These are phyloP conservation scores for Drosophila willistoni DNA, from an alignment of 1,140 invertebrate species.

Conservation along the genomic window DNA sequence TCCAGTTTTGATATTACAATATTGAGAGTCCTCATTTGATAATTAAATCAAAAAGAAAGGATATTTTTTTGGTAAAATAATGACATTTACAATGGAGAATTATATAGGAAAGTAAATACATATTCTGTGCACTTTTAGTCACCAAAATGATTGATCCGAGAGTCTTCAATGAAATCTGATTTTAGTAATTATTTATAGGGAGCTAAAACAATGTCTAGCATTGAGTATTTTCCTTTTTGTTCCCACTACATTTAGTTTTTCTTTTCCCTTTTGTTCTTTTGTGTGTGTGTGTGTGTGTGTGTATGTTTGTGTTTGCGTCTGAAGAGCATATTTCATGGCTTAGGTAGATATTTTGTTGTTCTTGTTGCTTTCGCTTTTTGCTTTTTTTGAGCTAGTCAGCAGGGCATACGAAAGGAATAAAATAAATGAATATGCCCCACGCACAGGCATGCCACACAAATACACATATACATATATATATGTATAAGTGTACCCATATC, in stretches of 20 bases:
- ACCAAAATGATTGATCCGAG: too few species aligned
- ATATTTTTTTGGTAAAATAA: too few species aligned
- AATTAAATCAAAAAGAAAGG: too few species aligned
- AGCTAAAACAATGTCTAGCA: too few species aligned
- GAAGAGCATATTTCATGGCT: conserved; percentile 69
- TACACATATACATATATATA: conserved; percentile 11
- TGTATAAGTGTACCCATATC: neutral
- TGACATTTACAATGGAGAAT: too few species aligned
- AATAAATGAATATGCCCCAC: conserved; percentile 74
- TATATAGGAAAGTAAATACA: too few species aligned
- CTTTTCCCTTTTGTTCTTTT: neutral
- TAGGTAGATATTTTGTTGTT: conserved; percentile 56
- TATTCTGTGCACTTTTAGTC: too few species aligned
- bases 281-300: neutral
- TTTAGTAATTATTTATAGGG: too few species aligned
- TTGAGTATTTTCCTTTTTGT: neutral
- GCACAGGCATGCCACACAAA: conserved; percentile 59
- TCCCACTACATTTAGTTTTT: neutral
- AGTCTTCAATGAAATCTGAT: too few species aligned
- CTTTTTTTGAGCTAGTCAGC: conserved; percentile 65
- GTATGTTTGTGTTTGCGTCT: conserved; percentile 19
- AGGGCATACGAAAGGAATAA: conserved; percentile 52
- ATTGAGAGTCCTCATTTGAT: too few species aligned
- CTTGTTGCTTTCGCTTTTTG: conserved; percentile 4
- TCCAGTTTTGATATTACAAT: too few species aligned